These are phyloP conservation scores for Linyphia triangularis DNA, from an alignment of 2,888 invertebrate genomes.

Conservation along the genomic window DNA sequence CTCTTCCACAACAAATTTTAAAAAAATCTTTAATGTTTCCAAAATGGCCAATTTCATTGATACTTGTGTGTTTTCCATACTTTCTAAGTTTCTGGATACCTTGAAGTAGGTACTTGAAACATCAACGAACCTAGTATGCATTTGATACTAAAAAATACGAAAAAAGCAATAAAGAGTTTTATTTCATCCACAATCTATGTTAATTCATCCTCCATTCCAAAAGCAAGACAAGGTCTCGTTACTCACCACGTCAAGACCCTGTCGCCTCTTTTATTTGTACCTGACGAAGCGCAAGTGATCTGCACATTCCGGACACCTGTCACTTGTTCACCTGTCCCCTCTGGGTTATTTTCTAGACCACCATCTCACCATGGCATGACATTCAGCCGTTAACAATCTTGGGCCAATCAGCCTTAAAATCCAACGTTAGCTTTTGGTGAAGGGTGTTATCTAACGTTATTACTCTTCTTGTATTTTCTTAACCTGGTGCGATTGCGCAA, in stretches of 20 bases:
- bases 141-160: no score
- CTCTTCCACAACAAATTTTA: no score
- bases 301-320: conserved; percentile 64
- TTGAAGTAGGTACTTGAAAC: no score
- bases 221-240: not conserved
- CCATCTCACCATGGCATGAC: conserved; percentile 8
- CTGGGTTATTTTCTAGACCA: conserved; percentile 6
- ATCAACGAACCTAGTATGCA: no score
- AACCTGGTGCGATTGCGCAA: conserved; percentile 11
- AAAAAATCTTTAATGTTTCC: no score
- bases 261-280: conserved; percentile 59
- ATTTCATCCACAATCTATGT: not conserved
- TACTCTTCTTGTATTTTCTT: not conserved
- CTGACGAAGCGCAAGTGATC: conserved; percentile 67
- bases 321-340: conserved; percentile 45
- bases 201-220: not conserved
- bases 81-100: no score
- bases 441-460: conserved; percentile 9
- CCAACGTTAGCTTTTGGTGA: not conserved
- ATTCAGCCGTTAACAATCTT: conserved; percentile 27
- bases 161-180: no score
- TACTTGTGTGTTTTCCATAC: no score
- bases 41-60: no score
- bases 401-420: not conserved
- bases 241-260: not conserved